phyloP scores from a whole-genome alignment of 2,888 invertebrate species.

The Eucera pruinosa region DNA sequence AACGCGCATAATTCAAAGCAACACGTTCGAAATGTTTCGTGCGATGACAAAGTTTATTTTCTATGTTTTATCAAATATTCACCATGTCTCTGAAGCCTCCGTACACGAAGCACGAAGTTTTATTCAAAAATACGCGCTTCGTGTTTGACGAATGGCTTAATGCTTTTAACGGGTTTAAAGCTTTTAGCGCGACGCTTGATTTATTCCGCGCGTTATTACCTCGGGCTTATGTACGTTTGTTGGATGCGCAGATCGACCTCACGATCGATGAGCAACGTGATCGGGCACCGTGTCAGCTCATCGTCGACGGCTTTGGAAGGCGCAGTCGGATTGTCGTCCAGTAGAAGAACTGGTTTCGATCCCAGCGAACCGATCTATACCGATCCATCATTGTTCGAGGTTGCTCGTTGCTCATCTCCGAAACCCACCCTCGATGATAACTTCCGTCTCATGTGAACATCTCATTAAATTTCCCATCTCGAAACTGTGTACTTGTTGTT shows the following conservation, averaged over 20 bases:
- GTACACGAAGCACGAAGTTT: too few relatives aligned
- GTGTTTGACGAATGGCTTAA: constrained; percentile 1
- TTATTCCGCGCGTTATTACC: constrained; percentile 7
- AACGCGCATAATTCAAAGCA: too few relatives aligned
- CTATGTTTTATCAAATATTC: too few relatives aligned
- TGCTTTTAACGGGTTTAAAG: constrained; percentile 3
- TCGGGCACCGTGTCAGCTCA: constrained; percentile 77
- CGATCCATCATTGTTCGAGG: constrained; percentile 95
- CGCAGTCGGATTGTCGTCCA: constrained; percentile 85
- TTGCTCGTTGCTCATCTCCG: constrained; percentile 90
- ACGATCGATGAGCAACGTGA: constrained; percentile 79
- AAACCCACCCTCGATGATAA: constrained; percentile 83
- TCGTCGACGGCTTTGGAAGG: constrained; percentile 85
- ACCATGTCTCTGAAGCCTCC: too few relatives aligned
- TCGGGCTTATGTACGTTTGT: constrained; percentile 16
- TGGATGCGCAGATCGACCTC: constrained; percentile 72
- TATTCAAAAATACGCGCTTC: background rate
- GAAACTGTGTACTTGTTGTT: background rate
- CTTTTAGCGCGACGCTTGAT: background rate
- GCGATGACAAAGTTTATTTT: too few relatives aligned
- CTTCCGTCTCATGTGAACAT: constrained; percentile 79
- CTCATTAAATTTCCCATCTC: background rate
- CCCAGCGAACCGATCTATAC: constrained; percentile 97
- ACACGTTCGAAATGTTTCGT: too few relatives aligned
- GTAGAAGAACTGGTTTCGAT: constrained; percentile 88